phyloP scores from a whole-genome alignment of 1,140 invertebrate species.

The Schlechtendalia chinensis region DNA sequence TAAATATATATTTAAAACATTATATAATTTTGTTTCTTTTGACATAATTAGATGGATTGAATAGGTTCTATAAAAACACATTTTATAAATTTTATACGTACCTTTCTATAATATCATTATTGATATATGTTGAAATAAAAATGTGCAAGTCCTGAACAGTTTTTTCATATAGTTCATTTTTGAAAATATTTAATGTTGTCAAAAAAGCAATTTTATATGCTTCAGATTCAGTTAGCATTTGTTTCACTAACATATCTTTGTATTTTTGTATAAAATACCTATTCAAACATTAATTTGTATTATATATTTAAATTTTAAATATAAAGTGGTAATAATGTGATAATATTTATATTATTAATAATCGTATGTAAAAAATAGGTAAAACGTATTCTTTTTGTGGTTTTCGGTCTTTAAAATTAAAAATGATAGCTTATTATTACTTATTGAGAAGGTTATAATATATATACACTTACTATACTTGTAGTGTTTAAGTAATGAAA shows the following conservation, averaged over 20 bases:
- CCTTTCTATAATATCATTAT: conserved; percentile 12
- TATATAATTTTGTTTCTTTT: not conserved
- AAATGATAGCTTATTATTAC: too few relatives aligned
- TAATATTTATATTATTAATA: too few relatives aligned
- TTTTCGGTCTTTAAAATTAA: too few relatives aligned
- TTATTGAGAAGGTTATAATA: too few relatives aligned
- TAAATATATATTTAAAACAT: not conserved
- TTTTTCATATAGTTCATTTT: not conserved
- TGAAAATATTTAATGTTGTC: not conserved
- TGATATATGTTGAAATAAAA: not conserved
- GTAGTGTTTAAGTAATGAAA: too few relatives aligned
- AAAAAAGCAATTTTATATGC: conserved; percentile 5
- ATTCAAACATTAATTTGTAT: not conserved
- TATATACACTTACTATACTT: too few relatives aligned
- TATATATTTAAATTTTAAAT: not conserved
- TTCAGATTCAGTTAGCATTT: conserved; percentile 38
- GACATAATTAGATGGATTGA: not conserved
- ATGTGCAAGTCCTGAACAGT: not conserved
- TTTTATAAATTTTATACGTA: not conserved
- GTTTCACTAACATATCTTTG: conserved; percentile 4
- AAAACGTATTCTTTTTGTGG: too few relatives aligned
- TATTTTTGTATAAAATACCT: conserved; percentile 20
- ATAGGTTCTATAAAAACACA: not conserved
- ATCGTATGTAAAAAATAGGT: too few relatives aligned
- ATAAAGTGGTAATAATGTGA: too few relatives aligned